Evolutionary conservation across 2,113 vertebrate species (phyloP).

Genomic region (Phoxinus phoxinus): DNA sequence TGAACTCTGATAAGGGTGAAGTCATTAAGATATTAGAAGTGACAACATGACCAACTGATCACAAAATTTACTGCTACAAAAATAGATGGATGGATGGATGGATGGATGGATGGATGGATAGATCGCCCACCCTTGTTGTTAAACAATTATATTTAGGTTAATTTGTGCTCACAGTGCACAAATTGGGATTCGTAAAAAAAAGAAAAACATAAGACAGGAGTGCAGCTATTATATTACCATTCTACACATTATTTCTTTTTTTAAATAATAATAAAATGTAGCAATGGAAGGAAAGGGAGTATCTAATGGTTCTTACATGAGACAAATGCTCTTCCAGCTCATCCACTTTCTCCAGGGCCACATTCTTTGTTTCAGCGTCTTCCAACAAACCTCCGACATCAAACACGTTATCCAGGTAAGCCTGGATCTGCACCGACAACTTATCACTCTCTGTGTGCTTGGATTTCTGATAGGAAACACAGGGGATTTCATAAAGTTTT

Average conservation of each 20-base stretch:
- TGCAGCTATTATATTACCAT: not conserved
- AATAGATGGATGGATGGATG: no score
- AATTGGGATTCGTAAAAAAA: not conserved
- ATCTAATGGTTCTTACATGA: slow-evolving; percentile 78
- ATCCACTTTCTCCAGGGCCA: slow-evolving; percentile 96
- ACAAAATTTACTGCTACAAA: no score
- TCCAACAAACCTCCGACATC: slow-evolving; percentile 96
- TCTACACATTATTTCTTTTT: not conserved
- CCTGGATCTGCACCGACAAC: slow-evolving; percentile 96
- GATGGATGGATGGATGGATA: no score
- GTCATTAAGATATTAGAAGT: not conserved
- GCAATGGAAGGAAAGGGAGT: not conserved
- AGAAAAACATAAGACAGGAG: no score
- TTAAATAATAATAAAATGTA: not conserved
- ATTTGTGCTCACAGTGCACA: not conserved
- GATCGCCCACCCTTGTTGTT: not conserved
- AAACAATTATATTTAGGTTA: not conserved
- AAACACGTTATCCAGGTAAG: slow-evolving; percentile 96
- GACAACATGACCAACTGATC: not conserved
- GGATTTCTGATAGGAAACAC: slow-evolving; percentile 80
- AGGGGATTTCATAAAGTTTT: not conserved
- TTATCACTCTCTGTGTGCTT: slow-evolving; percentile 97
- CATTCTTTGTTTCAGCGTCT: slow-evolving; percentile 96
- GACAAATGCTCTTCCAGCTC: slow-evolving; percentile 97
- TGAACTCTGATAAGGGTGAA: slow-evolving; percentile 6